Conservation (phyloP, 2,797 vertebrate species). For the Acrossocheilus fasciatus region DNA sequence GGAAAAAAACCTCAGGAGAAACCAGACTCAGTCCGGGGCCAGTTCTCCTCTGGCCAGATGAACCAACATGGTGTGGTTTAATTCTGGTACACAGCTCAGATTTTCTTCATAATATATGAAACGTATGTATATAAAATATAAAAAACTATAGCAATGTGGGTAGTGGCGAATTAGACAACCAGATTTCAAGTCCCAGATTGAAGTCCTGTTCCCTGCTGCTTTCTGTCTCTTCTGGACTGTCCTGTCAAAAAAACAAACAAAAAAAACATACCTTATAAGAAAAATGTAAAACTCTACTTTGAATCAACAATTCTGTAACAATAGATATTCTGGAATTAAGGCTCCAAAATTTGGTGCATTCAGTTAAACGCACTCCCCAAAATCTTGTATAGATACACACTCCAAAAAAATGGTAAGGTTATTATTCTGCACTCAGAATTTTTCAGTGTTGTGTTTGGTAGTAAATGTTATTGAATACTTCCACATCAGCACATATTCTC, state of each 20-base stretch:
- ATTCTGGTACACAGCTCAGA: no score
- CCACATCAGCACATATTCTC: constrained; percentile 44
- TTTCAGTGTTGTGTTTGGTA: constrained; percentile 24
- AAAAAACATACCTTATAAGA: no score
- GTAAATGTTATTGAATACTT: constrained; percentile 50
- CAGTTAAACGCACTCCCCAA: neutral
- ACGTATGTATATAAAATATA: no score
- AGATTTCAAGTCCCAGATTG: neutral
- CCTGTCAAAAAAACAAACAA: no score
- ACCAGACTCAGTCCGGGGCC: no score
- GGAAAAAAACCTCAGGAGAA: neutral
- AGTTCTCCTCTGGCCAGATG: no score
- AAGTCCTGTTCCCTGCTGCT: neutral
- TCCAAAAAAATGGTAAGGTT: neutral
- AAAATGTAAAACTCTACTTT: neutral
- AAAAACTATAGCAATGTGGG: no score
- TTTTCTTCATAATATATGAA: no score
- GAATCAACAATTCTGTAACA: neutral
- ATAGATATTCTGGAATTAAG: neutral
- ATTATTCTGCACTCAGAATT: constrained; percentile 27
- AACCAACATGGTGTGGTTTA: no score
- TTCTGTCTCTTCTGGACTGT: neutral
- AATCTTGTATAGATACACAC: neutral
- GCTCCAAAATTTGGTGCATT: neutral
- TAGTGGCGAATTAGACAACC: no score